Conservation (phyloP, 2,888 invertebrate genomes). For the Lymantria dispar region DNA sequence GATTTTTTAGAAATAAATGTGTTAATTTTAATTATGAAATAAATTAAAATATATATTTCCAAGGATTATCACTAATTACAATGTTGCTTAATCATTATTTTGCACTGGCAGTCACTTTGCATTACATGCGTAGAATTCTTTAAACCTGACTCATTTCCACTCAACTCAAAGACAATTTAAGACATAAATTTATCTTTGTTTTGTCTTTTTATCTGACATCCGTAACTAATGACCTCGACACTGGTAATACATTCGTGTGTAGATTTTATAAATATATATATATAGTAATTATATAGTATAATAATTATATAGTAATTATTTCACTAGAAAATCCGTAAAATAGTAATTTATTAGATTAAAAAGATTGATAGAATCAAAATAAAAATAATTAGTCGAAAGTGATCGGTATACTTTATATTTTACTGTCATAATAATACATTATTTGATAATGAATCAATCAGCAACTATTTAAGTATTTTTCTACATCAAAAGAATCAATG, state of each 20-base stretch:
- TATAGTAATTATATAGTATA: no score
- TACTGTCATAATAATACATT: neutral
- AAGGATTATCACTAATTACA: no score
- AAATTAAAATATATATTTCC: no score
- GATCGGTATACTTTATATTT: neutral
- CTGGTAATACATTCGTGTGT: constrained; percentile 25
- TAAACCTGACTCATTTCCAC: constrained; percentile 40
- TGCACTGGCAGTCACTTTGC: no score
- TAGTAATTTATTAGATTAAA: constrained; percentile 23
- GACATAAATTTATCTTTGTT: constrained; percentile 33
- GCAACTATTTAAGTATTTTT: constrained; percentile 20
- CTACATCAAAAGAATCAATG: constrained; percentile 33
- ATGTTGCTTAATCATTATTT: no score
- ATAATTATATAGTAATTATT: constrained; percentile 17
- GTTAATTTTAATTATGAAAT: no score
- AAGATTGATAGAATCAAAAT: constrained; percentile 19
- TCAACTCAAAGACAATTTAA: constrained; percentile 20
- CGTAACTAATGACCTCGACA: constrained; percentile 29
- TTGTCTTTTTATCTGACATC: constrained; percentile 40
- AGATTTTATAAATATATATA: no score
- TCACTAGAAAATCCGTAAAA: constrained; percentile 19
- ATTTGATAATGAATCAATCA: constrained; percentile 21
- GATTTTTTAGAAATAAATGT: no score
- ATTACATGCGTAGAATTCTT: neutral
- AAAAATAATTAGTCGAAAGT: constrained; percentile 5